Base-by-base conservation (phyloP, 1,140 invertebrate genomes). In the Calycopis cecrops region DNA sequence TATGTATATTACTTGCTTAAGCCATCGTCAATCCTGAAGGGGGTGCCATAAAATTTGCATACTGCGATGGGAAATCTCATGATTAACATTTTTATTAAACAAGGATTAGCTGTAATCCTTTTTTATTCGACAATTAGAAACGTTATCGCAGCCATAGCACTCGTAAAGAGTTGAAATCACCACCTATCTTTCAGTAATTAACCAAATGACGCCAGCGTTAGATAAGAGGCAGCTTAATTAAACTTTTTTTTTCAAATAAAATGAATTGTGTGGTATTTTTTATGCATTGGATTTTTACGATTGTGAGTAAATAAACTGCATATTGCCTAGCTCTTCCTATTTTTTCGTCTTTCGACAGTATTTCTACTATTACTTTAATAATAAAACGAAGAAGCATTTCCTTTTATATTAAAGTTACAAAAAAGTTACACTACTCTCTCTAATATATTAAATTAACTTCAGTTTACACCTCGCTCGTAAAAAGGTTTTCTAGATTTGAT, bases 11-110 rank as follows among this genome's bases (percentile, higher is more conserved):
- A 65, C 48, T 53, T 55, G 52, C 35, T 48, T 65, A 57, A 62
- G 50, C 48, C 53, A 11, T 55, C 65, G 65, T 71, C 74, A 73
- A 73, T 79, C 65, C 63, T 57, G 48, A 67, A 70, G 60, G 62
- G 40, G 62, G 67, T 66, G 70, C 65, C 50, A 73, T 80, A 71
- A 75, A 57, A 85, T 85, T 85, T 68, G 79, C 82, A 85, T 85
- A 76, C 50, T 73, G 60, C 71, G 72, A 71, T 70, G 72, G 71
- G 62, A 79, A 76, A 81, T 83, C 70, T 79, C 73, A 74, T 73
- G 69, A 83, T 85, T 83, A 83, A 85, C 82, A 85, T 85, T 86
- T 84, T 86, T 84, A 84, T 82, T 85, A 82, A 82, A 80, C 70
- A 79, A 78, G 83, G 81, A 86, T 85, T 79, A 81, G 54, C 50